These are phyloP conservation scores for Tamandua tetradactyla DNA, from an alignment of 2,797 vertebrate species.

Conservation along the genomic window DNA sequence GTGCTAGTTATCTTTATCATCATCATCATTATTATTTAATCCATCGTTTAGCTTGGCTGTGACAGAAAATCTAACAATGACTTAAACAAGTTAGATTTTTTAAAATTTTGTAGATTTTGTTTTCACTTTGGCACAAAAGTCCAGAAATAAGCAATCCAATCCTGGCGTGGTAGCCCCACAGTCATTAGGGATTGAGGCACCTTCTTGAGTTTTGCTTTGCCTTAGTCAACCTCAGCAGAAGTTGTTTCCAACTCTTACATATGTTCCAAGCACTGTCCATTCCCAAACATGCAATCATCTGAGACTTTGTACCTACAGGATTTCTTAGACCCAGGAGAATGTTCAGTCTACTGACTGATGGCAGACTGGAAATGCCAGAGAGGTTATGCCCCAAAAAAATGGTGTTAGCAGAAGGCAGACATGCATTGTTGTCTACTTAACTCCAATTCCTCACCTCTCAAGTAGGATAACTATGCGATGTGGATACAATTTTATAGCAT, in stretches of 20 bases:
- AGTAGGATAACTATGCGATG: background rate
- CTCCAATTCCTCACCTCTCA: no score
- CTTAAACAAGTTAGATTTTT: background rate
- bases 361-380: background rate
- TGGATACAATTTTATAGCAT: background rate
- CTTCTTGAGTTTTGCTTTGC: background rate
- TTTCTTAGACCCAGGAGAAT: background rate
- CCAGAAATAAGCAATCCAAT: background rate
- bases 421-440: background rate
- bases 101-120: background rate
- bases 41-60: background rate
- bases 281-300: background rate
- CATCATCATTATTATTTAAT: background rate
- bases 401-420: background rate
- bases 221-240: background rate
- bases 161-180: background rate
- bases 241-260: fast-evolving
- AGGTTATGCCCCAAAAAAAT: background rate
- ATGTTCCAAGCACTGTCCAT: background rate
- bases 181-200: no score
- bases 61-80: background rate
- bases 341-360: fast-evolving
- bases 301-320: background rate
- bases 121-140: background rate
- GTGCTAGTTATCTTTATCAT: background rate